A percentile compares a stretch with the other conserved stretches of the same genome.
phyloP scores from a whole-genome alignment of 1,140 invertebrate genomes.

The Odontomachus brunneus region DNA sequence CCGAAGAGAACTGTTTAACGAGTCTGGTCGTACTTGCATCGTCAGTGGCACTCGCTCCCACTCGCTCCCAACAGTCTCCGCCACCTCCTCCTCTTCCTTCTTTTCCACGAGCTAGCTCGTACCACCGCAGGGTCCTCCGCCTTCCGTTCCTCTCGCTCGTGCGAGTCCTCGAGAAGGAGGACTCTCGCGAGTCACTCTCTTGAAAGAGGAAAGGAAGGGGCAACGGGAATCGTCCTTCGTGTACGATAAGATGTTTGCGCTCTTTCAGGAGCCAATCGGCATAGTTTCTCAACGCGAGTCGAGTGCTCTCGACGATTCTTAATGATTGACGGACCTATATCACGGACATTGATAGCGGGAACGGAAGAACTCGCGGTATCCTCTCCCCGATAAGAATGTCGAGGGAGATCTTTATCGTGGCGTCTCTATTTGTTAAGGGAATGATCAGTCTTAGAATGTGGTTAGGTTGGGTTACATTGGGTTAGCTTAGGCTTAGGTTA shows the following conservation, averaged over 20 bases:
- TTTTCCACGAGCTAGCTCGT: constrained; percentile 37
- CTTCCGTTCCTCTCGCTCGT: constrained; percentile 23
- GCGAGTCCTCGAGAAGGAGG: constrained; percentile 31
- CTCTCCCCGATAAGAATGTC: not conserved
- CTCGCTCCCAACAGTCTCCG: constrained; percentile 64
- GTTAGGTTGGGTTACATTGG: constrained; percentile 16
- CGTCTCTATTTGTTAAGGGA: constrained; percentile 35
- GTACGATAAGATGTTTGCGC: constrained; percentile 47
- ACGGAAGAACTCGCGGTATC: no score
- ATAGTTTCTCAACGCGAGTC: constrained; percentile 1
- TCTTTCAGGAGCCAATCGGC: constrained; percentile 38
- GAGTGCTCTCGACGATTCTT: constrained; percentile 1
- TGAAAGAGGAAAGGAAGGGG: constrained; percentile 14
- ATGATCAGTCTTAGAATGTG: constrained; percentile 17
- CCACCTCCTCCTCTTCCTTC: constrained; percentile 57
- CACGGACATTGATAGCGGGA: not conserved
- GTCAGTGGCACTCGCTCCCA: constrained; percentile 74
- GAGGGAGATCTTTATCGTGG: not conserved
- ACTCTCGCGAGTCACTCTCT: constrained; percentile 28
- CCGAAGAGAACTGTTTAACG: constrained; percentile 79
- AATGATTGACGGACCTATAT: no score
- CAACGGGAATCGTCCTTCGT: constrained; percentile 16
- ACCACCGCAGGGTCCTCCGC: constrained; percentile 45
- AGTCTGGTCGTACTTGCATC: constrained; percentile 75
- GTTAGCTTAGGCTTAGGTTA: constrained; percentile 26